Percentiles rank a stretch among this genome's conserved stretches.
Evolutionary conservation across 1,140 invertebrate species (phyloP).

Genomic region (Drosophila azteca): DNA sequence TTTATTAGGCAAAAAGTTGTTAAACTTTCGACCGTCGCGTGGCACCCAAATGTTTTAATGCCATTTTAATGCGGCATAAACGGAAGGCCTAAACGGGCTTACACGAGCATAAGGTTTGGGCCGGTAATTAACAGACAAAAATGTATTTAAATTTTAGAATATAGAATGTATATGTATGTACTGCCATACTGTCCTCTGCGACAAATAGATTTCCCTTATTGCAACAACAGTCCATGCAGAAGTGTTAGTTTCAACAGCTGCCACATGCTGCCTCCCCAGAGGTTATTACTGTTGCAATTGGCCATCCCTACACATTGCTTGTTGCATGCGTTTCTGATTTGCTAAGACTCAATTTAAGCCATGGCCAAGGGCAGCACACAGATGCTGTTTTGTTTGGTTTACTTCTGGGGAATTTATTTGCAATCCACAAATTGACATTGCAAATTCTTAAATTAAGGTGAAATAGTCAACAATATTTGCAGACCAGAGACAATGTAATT

Average conservation of each 20-base stretch:
- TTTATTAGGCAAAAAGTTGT: conserved; percentile 26
- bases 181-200: too few relatives aligned
- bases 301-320: conserved; percentile 13
- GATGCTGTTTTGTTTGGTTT: too few relatives aligned
- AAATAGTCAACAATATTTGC: too few relatives aligned
- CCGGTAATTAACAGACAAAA: conserved; percentile 6
- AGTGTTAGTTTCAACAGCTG: conserved; percentile 11
- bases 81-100: conserved; percentile 12
- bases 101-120: too few relatives aligned
- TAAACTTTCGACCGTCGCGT: conserved; percentile 1
- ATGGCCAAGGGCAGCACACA: not conserved
- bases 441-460: too few relatives aligned
- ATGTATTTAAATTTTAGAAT: too few relatives aligned
- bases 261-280: not conserved
- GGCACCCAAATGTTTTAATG: conserved; percentile 11
- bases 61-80: conserved; percentile 24
- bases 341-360: not conserved
- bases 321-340: conserved; percentile 15
- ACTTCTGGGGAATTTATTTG: too few relatives aligned
- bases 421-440: too few relatives aligned
- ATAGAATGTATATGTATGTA: too few relatives aligned
- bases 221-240: too few relatives aligned
- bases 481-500: too few relatives aligned
- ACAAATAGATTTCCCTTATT: too few relatives aligned
- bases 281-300: not conserved